Evolutionary conservation across 2,888 invertebrate genomes (phyloP).

Genomic region (Ischnus inquisitorius): DNA sequence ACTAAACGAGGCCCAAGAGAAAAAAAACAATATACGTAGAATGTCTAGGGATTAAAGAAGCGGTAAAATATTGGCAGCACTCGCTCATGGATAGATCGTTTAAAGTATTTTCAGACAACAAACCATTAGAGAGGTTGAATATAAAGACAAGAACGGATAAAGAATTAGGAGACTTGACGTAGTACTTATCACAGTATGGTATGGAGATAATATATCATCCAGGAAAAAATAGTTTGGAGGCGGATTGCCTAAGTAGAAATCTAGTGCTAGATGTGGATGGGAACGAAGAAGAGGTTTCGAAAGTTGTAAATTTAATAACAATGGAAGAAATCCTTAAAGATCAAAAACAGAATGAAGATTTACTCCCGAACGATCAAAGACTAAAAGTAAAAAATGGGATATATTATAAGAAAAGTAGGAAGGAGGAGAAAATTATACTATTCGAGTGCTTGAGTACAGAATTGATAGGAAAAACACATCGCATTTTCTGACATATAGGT

Average conservation of each 20-base stretch:
- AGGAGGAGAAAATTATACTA: conserved; percentile 65
- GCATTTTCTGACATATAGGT: conserved; percentile 35
- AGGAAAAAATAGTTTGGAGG: conserved; percentile 47
- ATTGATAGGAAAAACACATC: conserved; percentile 64
- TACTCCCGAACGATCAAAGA: conserved; percentile 46
- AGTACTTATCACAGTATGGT: conserved; percentile 53
- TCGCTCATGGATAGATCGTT: conserved; percentile 48
- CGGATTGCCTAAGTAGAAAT: conserved; percentile 48
- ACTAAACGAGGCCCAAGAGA: conserved; percentile 50
- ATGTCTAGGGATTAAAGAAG: conserved; percentile 53
- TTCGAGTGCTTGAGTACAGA: conserved; percentile 61
- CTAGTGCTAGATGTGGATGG: conserved; percentile 35
- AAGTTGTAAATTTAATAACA: conserved; percentile 44
- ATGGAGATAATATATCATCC: conserved; percentile 49
- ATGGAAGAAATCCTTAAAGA: conserved; percentile 39
- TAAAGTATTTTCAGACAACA: conserved; percentile 51
- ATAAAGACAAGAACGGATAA: conserved; percentile 46
- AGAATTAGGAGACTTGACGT: conserved; percentile 39
- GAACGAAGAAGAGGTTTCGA: conserved; percentile 32
- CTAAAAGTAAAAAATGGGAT: conserved; percentile 68
- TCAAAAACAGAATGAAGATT: conserved; percentile 56
- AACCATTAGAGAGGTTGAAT: conserved; percentile 53
- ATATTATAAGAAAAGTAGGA: conserved; percentile 63
- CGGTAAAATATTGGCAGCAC: conserved; percentile 52
- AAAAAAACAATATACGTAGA: conserved; percentile 53